Percentiles rank a stretch among this genome's conserved stretches.
Conservation (phyloP, 2,888 invertebrate genomes). For the Willowsia nigromaculata region DNA sequence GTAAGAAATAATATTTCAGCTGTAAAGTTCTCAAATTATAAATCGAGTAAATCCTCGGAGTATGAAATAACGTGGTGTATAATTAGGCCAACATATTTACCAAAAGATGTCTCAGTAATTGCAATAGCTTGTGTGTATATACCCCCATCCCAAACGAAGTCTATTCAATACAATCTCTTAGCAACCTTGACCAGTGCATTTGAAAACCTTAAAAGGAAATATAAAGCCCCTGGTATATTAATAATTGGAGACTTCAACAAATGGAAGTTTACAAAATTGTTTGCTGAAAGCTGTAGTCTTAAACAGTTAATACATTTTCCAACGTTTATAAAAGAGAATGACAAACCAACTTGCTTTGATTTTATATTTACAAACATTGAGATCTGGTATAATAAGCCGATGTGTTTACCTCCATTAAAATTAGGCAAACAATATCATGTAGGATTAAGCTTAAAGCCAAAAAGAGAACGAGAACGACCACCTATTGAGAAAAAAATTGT, state of each 20-base stretch:
- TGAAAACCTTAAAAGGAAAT: neutral
- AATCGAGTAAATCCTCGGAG: neutral
- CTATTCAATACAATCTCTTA: neutral
- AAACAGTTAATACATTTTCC: neutral
- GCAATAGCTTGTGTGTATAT: slow-evolving; percentile 25
- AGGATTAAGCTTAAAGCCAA: too few species aligned
- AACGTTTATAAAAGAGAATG: neutral
- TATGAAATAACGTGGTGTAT: slow-evolving; percentile 34
- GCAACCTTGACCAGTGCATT: neutral
- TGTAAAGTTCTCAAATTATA: neutral
- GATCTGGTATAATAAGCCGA: neutral
- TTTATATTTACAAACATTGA: neutral
- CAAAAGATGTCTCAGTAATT: neutral
- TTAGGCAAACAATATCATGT: too few species aligned
- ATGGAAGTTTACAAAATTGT: neutral
- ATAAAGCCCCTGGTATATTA: neutral
- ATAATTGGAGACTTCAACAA: slow-evolving; percentile 2
- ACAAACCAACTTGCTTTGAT: neutral
- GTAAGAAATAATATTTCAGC: neutral
- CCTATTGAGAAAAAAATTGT: too few species aligned
- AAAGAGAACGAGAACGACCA: too few species aligned
- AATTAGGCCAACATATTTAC: neutral
- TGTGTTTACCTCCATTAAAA: too few species aligned
- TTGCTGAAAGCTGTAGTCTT: neutral
- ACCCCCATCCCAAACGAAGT: neutral